phyloP scores from a whole-genome alignment of 2,797 vertebrate genomes.

The Anguilla marmorata region DNA sequence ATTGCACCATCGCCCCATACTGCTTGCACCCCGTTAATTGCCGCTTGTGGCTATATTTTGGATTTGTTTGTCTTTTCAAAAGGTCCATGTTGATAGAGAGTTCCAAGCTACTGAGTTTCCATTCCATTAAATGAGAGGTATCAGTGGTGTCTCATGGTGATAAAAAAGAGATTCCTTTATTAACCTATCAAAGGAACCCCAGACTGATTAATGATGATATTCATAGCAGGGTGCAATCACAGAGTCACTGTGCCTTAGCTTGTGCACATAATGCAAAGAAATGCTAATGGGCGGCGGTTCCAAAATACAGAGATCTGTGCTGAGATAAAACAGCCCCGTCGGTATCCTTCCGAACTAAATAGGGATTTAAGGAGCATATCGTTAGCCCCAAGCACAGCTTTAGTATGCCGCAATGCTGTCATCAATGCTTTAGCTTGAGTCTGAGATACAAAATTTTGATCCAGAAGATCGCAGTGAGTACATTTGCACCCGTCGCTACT shows the following conservation, averaged over 20 bases:
- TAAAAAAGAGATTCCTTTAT: constrained; percentile 29
- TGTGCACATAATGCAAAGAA: background rate
- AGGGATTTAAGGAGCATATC: background rate
- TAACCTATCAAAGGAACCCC: constrained; percentile 25
- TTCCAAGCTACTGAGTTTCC: constrained; percentile 3
- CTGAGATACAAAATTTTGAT: background rate
- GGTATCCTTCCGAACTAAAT: background rate
- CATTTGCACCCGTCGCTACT: background rate
- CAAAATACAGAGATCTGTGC: background rate
- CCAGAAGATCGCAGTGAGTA: background rate
- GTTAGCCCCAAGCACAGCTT: background rate
- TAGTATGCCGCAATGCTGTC: background rate
- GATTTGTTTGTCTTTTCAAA: background rate
- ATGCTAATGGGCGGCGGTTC: background rate
- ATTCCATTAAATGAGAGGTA: constrained; percentile 18
- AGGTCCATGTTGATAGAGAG: background rate
- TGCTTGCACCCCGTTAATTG: too few species aligned
- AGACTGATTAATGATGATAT: constrained; percentile 12
- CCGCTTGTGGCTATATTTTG: background rate
- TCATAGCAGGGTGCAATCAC: background rate
- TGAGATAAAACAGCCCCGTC: background rate
- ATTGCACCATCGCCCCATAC: too few species aligned
- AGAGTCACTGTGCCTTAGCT: background rate
- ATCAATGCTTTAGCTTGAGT: background rate
- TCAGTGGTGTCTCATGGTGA: background rate